phyloP scores from a whole-genome alignment of 2,797 vertebrate genomes.

The Sphenopsis melanotis region DNA sequence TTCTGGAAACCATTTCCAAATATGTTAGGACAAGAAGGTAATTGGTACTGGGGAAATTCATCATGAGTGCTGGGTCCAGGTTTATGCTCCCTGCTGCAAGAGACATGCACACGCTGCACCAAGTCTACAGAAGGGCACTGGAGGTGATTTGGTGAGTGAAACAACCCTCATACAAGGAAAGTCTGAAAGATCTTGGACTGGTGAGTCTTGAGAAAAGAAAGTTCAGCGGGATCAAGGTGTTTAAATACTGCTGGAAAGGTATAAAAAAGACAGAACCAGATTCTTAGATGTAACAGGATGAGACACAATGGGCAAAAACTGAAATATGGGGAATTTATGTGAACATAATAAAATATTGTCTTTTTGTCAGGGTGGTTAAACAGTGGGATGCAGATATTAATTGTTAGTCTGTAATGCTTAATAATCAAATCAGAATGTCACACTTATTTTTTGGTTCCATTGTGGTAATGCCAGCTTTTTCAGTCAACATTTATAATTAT shows the following conservation, averaged over 20 bases:
- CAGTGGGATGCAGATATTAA: fast-evolving
- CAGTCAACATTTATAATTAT: not conserved
- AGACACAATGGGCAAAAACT: not conserved
- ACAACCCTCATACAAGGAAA: not conserved
- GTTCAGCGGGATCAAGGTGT: fast-evolving
- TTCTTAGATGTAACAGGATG: not conserved
- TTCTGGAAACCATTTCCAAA: not conserved
- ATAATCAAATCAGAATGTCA: not conserved
- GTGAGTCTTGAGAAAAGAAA: not conserved
- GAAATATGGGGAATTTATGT: not conserved
- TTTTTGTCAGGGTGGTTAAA: not conserved
- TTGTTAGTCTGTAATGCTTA: not conserved
- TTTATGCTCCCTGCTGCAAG: not conserved
- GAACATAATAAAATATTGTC: not conserved
- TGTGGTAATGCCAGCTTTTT: not conserved
- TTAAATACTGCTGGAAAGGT: not conserved
- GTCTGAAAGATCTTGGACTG: not conserved
- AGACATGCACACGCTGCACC: not conserved
- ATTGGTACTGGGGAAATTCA: not conserved
- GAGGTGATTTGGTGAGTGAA: not conserved
- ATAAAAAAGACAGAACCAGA: not conserved
- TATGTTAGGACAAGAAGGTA: fast-evolving
- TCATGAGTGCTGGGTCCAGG: not conserved
- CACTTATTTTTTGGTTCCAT: not conserved
- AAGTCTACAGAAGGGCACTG: not conserved